Conservation (phyloP, 2,797 vertebrate species). For the Enteromius paludinosus region DNA sequence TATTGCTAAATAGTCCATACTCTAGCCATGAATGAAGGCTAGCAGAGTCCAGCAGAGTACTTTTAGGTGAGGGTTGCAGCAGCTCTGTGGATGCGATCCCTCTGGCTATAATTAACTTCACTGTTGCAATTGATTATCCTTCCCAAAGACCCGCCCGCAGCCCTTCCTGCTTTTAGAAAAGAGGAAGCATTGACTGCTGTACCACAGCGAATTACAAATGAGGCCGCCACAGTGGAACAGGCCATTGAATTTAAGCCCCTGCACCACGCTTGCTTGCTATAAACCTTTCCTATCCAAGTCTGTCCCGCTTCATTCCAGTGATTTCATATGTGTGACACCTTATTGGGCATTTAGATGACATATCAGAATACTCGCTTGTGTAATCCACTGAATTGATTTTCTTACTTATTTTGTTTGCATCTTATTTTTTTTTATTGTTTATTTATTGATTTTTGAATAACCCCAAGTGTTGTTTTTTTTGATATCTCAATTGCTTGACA, state of each 20-base stretch:
- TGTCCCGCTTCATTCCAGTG: conserved; percentile 40
- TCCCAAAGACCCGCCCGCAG: conserved; percentile 71
- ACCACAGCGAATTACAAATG: conserved; percentile 67
- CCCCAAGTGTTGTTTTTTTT: neutral
- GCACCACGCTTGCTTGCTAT: conserved; percentile 23
- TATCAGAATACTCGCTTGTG: neutral
- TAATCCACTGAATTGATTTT: conserved; percentile 1
- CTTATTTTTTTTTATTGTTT: conserved; percentile 17
- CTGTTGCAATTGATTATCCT: conserved; percentile 75
- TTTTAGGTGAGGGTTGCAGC: conserved; percentile 40
- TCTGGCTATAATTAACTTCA: conserved; percentile 76
- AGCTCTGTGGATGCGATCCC: conserved; percentile 48
- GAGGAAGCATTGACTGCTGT: conserved; percentile 72
- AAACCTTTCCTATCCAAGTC: conserved; percentile 13
- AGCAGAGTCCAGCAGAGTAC: conserved; percentile 13
- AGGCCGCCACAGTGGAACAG: conserved; percentile 54
- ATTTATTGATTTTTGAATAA: neutral
- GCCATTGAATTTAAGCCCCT: conserved; percentile 64
- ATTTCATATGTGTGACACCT: conserved; percentile 5
- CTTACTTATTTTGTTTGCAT: neutral
- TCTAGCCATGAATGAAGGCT: conserved; percentile 27
- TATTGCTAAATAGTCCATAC: conserved; percentile 1
- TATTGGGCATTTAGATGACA: neutral
- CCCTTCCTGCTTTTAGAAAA: conserved; percentile 75
- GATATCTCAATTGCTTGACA: neutral